Evolutionary conservation across 2,888 invertebrate genomes (phyloP).

Genomic region (Monopis laevigella): DNA sequence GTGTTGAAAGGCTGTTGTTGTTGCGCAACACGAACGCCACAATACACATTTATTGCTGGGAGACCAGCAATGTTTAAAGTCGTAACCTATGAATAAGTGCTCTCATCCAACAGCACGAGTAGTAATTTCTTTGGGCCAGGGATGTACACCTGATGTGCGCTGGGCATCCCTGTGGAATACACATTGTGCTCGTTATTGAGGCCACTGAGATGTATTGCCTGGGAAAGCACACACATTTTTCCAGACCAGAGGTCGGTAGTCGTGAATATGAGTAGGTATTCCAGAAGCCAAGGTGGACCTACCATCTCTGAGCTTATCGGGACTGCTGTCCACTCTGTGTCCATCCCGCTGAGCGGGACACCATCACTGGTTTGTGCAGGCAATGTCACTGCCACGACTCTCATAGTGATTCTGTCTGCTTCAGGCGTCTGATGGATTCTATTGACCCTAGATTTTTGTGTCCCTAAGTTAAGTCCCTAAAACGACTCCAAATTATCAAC

Average conservation of each 20-base stretch:
- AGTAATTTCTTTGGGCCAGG: neutral
- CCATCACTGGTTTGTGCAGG: neutral
- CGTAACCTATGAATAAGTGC: neutral
- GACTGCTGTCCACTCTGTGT: neutral
- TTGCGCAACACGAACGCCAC: no score
- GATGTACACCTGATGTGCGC: neutral
- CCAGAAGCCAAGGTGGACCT: neutral
- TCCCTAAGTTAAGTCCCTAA: no score
- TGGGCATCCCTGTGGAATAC: neutral
- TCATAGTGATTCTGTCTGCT: neutral
- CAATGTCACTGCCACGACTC: neutral
- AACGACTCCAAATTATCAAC: no score
- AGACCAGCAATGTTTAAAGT: no score
- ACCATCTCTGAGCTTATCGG: neutral
- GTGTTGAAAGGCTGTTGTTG: no score
- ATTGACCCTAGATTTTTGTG: no score
- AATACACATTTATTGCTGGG: no score
- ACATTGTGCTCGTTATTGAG: neutral
- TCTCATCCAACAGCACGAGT: neutral
- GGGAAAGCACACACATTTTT: neutral
- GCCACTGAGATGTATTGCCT: neutral
- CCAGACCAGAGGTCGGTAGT: neutral
- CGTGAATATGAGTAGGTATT: neutral
- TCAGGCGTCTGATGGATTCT: no score
- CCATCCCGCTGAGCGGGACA: neutral